Conservation (phyloP, 2,113 vertebrate species). For the Beaufortia kweichowensis region DNA sequence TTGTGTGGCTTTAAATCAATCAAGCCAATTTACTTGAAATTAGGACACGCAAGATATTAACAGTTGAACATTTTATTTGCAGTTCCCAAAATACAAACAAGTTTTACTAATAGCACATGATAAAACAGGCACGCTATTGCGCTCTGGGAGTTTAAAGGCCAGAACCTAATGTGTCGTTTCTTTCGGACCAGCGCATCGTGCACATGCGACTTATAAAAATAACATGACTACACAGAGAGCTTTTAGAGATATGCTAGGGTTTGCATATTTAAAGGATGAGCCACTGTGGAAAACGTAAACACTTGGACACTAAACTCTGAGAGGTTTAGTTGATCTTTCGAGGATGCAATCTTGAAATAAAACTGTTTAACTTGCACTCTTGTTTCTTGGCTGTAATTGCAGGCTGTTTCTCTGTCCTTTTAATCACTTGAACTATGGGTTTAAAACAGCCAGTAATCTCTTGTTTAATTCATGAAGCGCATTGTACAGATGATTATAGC, state of each 20-base stretch:
- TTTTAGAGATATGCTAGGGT: slow-evolving; percentile 37
- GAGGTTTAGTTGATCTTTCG: too few relatives aligned
- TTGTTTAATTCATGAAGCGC: slow-evolving; percentile 40
- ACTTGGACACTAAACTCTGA: neutral
- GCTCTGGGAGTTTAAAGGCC: slow-evolving; percentile 18
- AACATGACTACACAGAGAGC: slow-evolving; percentile 41
- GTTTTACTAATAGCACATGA: slow-evolving; percentile 7
- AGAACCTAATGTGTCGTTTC: slow-evolving; percentile 29
- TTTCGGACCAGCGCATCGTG: slow-evolving; percentile 28
- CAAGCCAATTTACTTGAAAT: neutral
- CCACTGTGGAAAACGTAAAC: slow-evolving; percentile 2
- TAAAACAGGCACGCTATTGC: neutral
- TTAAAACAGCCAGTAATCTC: slow-evolving; percentile 1
- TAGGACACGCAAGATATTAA: neutral
- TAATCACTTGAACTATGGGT: neutral
- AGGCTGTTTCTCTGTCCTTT: neutral
- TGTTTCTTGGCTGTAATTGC: neutral
- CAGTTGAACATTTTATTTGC: too few relatives aligned
- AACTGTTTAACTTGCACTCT: too few relatives aligned
- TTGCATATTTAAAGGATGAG: slow-evolving; percentile 43
- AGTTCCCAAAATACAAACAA: slow-evolving; percentile 28
- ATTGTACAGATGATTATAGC: slow-evolving; percentile 36
- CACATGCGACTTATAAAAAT: slow-evolving; percentile 47
- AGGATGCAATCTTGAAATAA: too few relatives aligned
- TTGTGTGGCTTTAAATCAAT: neutral